Conservation (phyloP, 2,888 invertebrate genomes). For the Diadromus collaris region DNA sequence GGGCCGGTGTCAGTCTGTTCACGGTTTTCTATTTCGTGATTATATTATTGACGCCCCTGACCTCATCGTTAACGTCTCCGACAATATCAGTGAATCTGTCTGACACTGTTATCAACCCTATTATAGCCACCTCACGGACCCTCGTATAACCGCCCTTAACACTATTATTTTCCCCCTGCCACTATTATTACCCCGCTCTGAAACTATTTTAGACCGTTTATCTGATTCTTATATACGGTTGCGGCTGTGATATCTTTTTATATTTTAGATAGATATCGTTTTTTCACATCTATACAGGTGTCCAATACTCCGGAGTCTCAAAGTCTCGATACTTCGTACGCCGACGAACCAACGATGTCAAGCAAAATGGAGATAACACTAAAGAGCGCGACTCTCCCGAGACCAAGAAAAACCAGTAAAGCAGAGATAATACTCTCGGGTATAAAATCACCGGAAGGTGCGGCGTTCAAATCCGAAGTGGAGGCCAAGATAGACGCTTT, state of each 20-base stretch:
- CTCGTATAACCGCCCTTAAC: too few species aligned
- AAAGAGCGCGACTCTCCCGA: slow-evolving; percentile 85
- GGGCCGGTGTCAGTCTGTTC: too few species aligned
- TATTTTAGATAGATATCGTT: background rate
- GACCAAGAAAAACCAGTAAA: slow-evolving; percentile 84
- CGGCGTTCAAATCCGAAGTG: slow-evolving; percentile 76
- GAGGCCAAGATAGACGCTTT: slow-evolving; percentile 76
- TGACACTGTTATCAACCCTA: too few species aligned
- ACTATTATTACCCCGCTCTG: too few species aligned
- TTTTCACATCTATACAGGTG: slow-evolving; percentile 57
- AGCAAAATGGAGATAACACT: slow-evolving; percentile 85
- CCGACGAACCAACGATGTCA: slow-evolving; percentile 80
- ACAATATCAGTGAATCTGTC: too few species aligned
- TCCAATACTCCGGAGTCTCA: slow-evolving; percentile 64
- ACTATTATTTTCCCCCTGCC: too few species aligned
- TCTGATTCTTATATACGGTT: too few species aligned
- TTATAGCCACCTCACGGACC: too few species aligned
- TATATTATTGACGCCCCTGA: too few species aligned
- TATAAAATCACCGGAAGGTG: slow-evolving; percentile 67
- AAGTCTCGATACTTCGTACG: slow-evolving; percentile 59
- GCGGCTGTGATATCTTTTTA: background rate
- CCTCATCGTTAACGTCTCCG: too few species aligned
- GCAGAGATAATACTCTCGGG: slow-evolving; percentile 85
- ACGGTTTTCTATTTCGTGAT: too few species aligned
- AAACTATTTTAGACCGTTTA: too few species aligned